Evolutionary conservation across 2,797 vertebrate genomes (phyloP).

Genomic region (Sebastes variabilis): DNA sequence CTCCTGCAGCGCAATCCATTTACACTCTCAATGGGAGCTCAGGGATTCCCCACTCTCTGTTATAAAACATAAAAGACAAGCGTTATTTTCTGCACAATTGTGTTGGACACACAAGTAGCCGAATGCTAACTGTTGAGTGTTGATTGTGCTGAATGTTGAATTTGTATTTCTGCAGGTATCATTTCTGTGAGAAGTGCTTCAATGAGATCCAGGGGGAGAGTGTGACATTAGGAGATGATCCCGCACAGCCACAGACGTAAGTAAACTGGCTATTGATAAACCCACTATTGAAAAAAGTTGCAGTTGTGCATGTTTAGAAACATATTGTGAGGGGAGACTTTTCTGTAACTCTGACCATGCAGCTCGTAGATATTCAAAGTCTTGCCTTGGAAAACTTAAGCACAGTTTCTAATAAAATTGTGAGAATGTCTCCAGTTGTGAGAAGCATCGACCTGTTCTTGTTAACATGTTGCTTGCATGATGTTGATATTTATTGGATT

Average conservation of each 20-base stretch:
- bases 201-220: conserved; percentile 99
- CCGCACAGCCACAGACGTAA: conserved; percentile 98
- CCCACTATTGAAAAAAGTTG: background rate
- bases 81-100: background rate
- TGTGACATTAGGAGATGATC: conserved; percentile 97
- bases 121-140: conserved; percentile 30
- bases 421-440: background rate
- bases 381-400: background rate
- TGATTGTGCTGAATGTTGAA: background rate
- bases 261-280: conserved; percentile 45
- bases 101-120: background rate
- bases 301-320: background rate
- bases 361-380: background rate
- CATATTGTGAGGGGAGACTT: background rate
- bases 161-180: conserved; percentile 88
- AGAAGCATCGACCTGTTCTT: background rate
- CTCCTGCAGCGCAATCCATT: conserved; percentile 78
- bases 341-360: background rate
- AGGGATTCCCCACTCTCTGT: conserved; percentile 33
- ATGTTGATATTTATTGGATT: background rate
- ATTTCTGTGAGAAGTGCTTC: conserved; percentile 99
- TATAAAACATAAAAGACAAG: conserved; percentile 29
- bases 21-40: conserved; percentile 53
- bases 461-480: background rate
- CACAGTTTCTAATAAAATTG: background rate